A percentile compares a stretch with the other conserved stretches of the same genome.
Evolutionary conservation across 2,888 invertebrate species (phyloP).

Genomic region (Glaucopsyche alexis): DNA sequence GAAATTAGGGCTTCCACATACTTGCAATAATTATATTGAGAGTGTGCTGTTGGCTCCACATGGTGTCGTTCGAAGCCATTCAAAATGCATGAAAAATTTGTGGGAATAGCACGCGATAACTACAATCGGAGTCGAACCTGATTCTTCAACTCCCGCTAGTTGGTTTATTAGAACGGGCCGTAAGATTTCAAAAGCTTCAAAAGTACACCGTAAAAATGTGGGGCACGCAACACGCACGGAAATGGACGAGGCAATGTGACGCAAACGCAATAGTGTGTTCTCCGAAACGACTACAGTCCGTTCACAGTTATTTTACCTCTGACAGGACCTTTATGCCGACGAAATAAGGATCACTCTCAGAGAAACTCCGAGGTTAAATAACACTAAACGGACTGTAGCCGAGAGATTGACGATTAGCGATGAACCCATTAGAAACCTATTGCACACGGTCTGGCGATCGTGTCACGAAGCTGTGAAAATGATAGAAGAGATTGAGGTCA

Average conservation of each 20-base stretch:
- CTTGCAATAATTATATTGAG: neutral
- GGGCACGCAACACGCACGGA: neutral
- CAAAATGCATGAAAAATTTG: neutral
- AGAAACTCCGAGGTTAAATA: too few species aligned
- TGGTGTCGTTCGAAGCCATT: neutral
- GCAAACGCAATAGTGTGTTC: slow-evolving; percentile 12
- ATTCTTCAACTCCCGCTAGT: neutral
- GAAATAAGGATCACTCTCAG: too few species aligned
- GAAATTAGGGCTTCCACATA: neutral
- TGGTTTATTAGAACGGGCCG: neutral
- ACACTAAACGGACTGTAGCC: neutral
- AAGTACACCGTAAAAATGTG: slow-evolving; percentile 8
- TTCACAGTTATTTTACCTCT: too few species aligned
- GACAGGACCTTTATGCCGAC: too few species aligned
- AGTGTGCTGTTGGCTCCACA: neutral
- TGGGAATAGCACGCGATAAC: neutral
- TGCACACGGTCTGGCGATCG: neutral
- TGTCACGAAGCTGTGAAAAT: neutral
- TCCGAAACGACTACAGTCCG: neutral
- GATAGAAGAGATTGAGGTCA: neutral
- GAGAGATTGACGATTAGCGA: slow-evolving; percentile 10
- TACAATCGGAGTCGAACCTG: too few species aligned
- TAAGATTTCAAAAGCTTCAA: neutral
- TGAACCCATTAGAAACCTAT: slow-evolving; percentile 7
- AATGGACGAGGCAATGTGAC: slow-evolving; percentile 4